Evolutionary conservation across 1,140 invertebrate genomes (phyloP).

Genomic region (Drosophila lowei): DNA sequence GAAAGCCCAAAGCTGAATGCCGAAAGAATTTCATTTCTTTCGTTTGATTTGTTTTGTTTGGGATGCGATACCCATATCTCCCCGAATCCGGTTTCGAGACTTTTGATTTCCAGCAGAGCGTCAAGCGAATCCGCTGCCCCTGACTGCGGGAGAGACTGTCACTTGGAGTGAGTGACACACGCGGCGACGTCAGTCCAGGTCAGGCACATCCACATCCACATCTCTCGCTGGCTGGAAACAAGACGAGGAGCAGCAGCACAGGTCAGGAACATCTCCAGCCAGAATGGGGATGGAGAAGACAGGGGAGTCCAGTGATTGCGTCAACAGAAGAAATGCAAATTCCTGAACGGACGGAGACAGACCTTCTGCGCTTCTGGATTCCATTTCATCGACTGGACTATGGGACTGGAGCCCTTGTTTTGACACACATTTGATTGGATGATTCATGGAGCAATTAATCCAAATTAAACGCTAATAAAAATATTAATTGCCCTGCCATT

Average conservation of each 20-base stretch:
- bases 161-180: constrained; percentile 68
- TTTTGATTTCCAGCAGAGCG: constrained; percentile 58
- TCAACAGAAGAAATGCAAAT: constrained; percentile 65
- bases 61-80: constrained; percentile 4
- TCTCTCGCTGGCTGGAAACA: not conserved
- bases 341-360: constrained; percentile 3
- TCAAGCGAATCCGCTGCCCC: constrained; percentile 25
- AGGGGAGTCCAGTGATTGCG: constrained; percentile 25
- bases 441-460: constrained; percentile 60
- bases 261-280: constrained; percentile 39
- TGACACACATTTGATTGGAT: constrained; percentile 68
- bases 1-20: constrained; percentile 29
- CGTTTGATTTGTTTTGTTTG: constrained; percentile 30
- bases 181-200: constrained; percentile 52
- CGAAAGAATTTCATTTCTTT: constrained; percentile 56
- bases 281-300: not conserved
- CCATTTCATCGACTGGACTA: constrained; percentile 38
- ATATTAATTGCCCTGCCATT: constrained; percentile 66
- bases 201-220: constrained; percentile 40
- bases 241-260: constrained; percentile 18
- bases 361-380: constrained; percentile 9
- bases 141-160: constrained; percentile 23
- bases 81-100: constrained; percentile 64
- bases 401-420: constrained; percentile 25
- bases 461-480: constrained; percentile 63